Base-by-base conservation (phyloP, 1,140 invertebrate species). In the Bathynomus jamesi region DNA sequence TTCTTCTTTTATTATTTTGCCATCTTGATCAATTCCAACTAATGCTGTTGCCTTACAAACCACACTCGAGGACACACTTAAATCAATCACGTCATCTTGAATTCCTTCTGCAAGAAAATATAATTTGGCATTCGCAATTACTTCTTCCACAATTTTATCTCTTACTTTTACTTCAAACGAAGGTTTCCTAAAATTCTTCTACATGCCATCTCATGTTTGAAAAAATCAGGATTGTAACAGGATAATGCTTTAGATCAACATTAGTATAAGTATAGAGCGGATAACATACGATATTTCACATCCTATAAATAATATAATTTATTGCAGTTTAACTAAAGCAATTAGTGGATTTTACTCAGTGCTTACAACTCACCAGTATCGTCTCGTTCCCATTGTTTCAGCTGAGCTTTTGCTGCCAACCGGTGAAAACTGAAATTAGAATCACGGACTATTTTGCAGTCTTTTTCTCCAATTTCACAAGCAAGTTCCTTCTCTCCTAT, bases 21-120 rank as follows among this genome's bases (percentile, higher is more conserved):
- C 40, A 28, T 71, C 70, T 13, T 61, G 63, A 40, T 71, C 70
- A 7, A 71, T 53, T 4, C 70, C 70, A 53, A 71, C 63, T 11
- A 71, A 30, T 11, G 70, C 70, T 25, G 70, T 71, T 21, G 21
- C 27, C 13, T 30, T 27, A 28, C 29, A 66, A 8, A 71, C 63
- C n/a, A 71, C 63, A n/a, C 70, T 65, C 31, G 40, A 66, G 7
- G 70, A 63, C 31, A 66, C 17, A 24, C 70, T 71, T 10, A 71
- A 60, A 3, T 27, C 27, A 7, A 71, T 65, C 70, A 71, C 61
- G 25, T 71, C 70, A n/a, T 71, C 64, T 24, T 17, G 28, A 21
- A 71, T 31, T n/a, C 61, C 70, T 13, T 71, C 70, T 71, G 63
- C 0, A 66, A 71, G 53, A 60, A 67, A 30, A n/a, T n/a, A 32